These are phyloP conservation scores for Geococcyx californianus DNA, from an alignment of 2,113 vertebrate species.

Conservation along the genomic window DNA sequence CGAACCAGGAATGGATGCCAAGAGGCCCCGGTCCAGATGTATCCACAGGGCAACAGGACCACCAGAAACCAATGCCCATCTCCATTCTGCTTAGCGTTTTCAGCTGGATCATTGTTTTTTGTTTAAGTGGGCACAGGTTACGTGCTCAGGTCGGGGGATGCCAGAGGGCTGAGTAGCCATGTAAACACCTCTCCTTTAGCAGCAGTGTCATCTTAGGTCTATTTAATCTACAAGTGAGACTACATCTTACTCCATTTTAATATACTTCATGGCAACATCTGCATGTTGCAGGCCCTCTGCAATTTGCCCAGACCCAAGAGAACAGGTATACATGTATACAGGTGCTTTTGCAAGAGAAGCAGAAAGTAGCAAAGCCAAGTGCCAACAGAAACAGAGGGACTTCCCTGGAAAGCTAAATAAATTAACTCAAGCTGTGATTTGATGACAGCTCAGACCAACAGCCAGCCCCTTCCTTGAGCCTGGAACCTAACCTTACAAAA, in stretches of 20 bases:
- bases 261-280: background rate
- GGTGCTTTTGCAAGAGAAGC: background rate
- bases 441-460: background rate
- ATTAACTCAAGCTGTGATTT: background rate
- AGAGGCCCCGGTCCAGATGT: background rate
- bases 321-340: background rate
- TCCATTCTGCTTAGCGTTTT: background rate
- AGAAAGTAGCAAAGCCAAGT: background rate
- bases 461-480: background rate
- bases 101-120: background rate
- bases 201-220: background rate
- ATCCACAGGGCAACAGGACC: fast-evolving
- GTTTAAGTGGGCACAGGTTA: fast-evolving
- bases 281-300: background rate
- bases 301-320: background rate
- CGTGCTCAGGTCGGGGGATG: fast-evolving
- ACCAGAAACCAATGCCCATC: background rate
- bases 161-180: fast-evolving
- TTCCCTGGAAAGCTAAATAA: background rate
- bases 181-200: background rate
- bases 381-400: background rate
- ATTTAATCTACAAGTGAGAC: background rate
- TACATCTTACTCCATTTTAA: background rate
- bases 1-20: background rate
- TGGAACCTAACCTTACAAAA: background rate